phyloP scores from a whole-genome alignment of 2,888 invertebrate genomes.

The Luffia ferchaultella region DNA sequence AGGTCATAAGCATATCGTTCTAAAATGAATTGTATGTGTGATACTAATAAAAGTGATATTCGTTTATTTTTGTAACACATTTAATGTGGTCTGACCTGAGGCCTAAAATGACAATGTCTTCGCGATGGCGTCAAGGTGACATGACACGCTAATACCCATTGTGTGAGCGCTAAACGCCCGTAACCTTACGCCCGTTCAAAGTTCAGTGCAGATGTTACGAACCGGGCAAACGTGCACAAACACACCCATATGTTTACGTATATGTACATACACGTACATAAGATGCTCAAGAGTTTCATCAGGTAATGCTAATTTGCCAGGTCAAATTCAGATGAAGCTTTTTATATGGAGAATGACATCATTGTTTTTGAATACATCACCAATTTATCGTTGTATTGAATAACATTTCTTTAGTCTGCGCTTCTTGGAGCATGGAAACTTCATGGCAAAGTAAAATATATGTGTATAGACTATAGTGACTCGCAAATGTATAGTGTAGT shows the following conservation, averaged over 20 bases:
- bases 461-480: no score
- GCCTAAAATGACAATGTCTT: slow-evolving; percentile 37
- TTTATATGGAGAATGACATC: no score
- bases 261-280: background rate
- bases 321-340: background rate
- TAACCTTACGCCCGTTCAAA: slow-evolving; percentile 58
- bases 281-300: background rate
- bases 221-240: slow-evolving; percentile 22
- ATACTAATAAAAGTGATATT: no score
- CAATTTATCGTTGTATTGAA: no score
- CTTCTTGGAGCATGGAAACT: no score
- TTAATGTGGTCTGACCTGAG: no score
- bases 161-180: slow-evolving; percentile 57
- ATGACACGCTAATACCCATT: slow-evolving; percentile 57
- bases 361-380: no score
- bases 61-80: no score
- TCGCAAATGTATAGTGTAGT: no score
- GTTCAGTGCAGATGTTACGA: slow-evolving; percentile 51
- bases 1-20: background rate
- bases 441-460: no score
- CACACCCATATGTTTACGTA: background rate
- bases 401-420: no score
- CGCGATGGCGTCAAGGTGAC: slow-evolving; percentile 59
- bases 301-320: background rate
- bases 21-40: no score